Evolutionary conservation across 2,113 vertebrate genomes (phyloP).

Genomic region (Thamnaconus septentrionalis): DNA sequence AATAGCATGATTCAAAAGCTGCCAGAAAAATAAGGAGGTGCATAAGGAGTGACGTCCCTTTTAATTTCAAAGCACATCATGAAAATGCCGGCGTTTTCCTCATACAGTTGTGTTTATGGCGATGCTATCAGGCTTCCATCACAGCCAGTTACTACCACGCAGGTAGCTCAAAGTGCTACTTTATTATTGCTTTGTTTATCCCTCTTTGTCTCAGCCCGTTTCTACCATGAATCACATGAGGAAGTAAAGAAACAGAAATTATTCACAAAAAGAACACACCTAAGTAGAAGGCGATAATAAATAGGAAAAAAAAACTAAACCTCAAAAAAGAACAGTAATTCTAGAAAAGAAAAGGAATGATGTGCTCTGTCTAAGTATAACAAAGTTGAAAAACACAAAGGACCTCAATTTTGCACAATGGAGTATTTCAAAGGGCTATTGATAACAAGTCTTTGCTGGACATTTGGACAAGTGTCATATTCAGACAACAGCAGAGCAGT

Average conservation of each 20-base stretch:
- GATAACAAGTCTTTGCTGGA: slow-evolving; percentile 17
- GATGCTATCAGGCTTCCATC: background rate
- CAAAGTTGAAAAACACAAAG: slow-evolving; percentile 4
- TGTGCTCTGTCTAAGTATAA: slow-evolving; percentile 1
- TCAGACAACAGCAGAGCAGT: slow-evolving; percentile 31
- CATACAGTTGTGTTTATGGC: background rate
- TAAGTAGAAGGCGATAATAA: slow-evolving; percentile 15
- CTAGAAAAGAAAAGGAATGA: background rate
- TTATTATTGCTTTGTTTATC: slow-evolving; percentile 31
- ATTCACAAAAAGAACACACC: background rate
- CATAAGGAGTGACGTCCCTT: slow-evolving; percentile 24
- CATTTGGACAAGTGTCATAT: slow-evolving; percentile 46
- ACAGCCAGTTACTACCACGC: background rate
- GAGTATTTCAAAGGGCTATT: slow-evolving; percentile 20
- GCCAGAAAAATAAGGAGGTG: slow-evolving; percentile 32
- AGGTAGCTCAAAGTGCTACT: slow-evolving; percentile 4
- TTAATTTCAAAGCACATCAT: slow-evolving; percentile 20
- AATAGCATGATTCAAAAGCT: slow-evolving; percentile 18
- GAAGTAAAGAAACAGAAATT: slow-evolving; percentile 9
- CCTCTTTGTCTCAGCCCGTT: background rate
- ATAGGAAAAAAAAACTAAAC: background rate
- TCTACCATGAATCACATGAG: slow-evolving; percentile 20
- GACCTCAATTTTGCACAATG: slow-evolving; percentile 18
- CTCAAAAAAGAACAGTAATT: background rate
- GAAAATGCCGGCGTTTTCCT: slow-evolving; percentile 10